Evolutionary conservation across 2,797 vertebrate genomes (phyloP).

Genomic region (Acanthurus tractus): DNA sequence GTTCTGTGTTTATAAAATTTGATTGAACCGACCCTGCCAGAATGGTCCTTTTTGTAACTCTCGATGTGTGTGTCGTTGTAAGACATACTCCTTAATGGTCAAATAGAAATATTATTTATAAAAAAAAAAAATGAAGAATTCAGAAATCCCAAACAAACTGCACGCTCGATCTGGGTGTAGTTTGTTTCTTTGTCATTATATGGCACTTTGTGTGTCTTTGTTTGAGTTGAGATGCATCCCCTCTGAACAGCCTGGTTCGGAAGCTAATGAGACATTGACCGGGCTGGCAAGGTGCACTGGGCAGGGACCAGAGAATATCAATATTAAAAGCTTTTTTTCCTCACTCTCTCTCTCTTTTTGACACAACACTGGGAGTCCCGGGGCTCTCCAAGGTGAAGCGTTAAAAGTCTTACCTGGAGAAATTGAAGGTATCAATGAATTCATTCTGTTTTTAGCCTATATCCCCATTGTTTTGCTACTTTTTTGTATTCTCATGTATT

Average conservation of each 20-base stretch:
- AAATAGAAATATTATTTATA: conserved; percentile 82
- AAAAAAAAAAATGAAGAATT: conserved; percentile 12
- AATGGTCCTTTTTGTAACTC: conserved; percentile 71
- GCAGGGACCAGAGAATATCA: conserved; percentile 83
- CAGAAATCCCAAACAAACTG: conserved; percentile 64
- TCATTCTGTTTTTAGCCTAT: conserved; percentile 84
- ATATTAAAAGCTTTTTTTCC: conserved; percentile 56
- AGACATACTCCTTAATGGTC: conserved; percentile 82
- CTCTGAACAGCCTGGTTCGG: conserved; percentile 57
- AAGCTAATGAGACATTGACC: conserved; percentile 56
- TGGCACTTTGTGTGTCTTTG: conserved; percentile 66
- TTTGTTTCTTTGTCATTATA: conserved; percentile 74
- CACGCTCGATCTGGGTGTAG: conserved; percentile 69
- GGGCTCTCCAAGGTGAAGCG: conserved; percentile 70
- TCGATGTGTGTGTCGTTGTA: conserved; percentile 83
- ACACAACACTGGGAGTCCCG: conserved; percentile 75
- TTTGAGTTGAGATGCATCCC: conserved; percentile 65
- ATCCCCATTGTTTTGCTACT: conserved; percentile 88
- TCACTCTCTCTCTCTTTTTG: conserved; percentile 30
- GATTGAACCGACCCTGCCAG: conserved; percentile 69
- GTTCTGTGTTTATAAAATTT: conserved; percentile 71
- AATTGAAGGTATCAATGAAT: conserved; percentile 85
- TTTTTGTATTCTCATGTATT: conserved; percentile 91
- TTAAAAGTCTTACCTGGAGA: conserved; percentile 75
- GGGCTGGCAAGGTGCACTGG: conserved; percentile 71